Evolutionary conservation across 2,113 vertebrate genomes (phyloP).

Genomic region (Todiramphus saurophagus): DNA sequence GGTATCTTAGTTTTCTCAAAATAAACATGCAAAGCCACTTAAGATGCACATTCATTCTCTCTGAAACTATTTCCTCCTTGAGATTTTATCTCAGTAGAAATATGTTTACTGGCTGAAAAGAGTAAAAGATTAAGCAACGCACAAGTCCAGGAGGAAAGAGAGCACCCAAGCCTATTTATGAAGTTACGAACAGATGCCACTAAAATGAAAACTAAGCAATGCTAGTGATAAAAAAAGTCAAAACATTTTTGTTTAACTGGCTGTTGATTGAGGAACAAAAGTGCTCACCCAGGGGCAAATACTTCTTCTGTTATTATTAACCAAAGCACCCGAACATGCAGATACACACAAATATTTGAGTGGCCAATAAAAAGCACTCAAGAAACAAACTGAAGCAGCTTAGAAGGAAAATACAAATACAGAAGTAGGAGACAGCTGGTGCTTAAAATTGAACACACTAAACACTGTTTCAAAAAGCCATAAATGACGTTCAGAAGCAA

Average conservation of each 20-base stretch:
- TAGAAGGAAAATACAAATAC: background rate
- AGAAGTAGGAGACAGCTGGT: background rate
- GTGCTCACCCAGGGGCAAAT: slow-evolving; percentile 13
- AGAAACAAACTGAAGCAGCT: background rate
- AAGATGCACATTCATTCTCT: background rate
- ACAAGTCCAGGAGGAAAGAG: background rate
- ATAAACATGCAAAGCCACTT: background rate
- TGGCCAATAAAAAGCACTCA: slow-evolving; percentile 6
- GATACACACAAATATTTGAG: slow-evolving; percentile 29
- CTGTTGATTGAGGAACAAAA: slow-evolving; percentile 15
- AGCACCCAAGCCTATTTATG: background rate
- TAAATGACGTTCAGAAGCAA: background rate
- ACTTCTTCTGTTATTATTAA: slow-evolving; percentile 21
- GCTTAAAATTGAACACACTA: background rate
- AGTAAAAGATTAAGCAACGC: slow-evolving; percentile 25
- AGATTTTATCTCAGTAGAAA: slow-evolving; percentile 50
- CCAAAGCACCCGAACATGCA: background rate
- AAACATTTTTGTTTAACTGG: background rate
- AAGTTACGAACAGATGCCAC: background rate
- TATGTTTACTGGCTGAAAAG: background rate
- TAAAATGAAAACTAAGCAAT: background rate
- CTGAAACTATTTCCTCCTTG: slow-evolving; percentile 32
- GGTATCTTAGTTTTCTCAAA: background rate
- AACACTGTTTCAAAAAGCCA: background rate
- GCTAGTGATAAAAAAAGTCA: background rate